phyloP scores from a whole-genome alignment of 1,140 invertebrate species.

The Diorhabda sublineata region DNA sequence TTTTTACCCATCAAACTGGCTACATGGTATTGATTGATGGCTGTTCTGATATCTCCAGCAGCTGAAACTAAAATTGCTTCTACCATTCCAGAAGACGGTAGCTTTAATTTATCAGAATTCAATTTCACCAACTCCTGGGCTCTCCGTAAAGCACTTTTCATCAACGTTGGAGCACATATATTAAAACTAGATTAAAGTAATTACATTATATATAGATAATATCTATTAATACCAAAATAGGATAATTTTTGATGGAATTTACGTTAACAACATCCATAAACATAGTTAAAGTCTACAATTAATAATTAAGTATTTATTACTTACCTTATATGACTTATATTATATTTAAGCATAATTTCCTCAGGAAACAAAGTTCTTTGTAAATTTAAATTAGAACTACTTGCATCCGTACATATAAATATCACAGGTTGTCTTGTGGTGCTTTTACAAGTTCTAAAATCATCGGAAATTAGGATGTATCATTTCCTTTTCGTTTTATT shows the following conservation, averaged over 20 bases:
- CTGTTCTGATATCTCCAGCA: conserved; percentile 66
- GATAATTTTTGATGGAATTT: background rate
- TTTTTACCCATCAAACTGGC: conserved; percentile 60
- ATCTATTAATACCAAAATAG: background rate
- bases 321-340: conserved; percentile 61
- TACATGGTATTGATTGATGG: conserved; percentile 68
- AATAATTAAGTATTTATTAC: conserved; percentile 32
- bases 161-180: conserved; percentile 56
- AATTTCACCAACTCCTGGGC: conserved; percentile 53
- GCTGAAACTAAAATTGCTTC: conserved; percentile 65
- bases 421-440: conserved; percentile 64
- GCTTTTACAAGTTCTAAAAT: conserved; percentile 57
- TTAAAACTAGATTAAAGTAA: conserved; percentile 55
- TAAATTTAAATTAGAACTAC: conserved; percentile 56
- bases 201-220: conserved; percentile 3
- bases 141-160: conserved; percentile 63
- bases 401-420: conserved; percentile 65
- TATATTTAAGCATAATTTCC: conserved; percentile 54
- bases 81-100: conserved; percentile 53
- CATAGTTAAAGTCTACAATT: background rate
- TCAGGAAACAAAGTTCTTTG: conserved; percentile 60
- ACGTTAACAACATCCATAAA: background rate
- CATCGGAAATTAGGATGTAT: background rate
- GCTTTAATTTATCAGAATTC: conserved; percentile 52
- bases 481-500: background rate